Percentiles rank a stretch among this genome's conserved stretches.
Evolutionary conservation across 1,140 invertebrate species (phyloP).

Genomic region (Drosophila orena): DNA sequence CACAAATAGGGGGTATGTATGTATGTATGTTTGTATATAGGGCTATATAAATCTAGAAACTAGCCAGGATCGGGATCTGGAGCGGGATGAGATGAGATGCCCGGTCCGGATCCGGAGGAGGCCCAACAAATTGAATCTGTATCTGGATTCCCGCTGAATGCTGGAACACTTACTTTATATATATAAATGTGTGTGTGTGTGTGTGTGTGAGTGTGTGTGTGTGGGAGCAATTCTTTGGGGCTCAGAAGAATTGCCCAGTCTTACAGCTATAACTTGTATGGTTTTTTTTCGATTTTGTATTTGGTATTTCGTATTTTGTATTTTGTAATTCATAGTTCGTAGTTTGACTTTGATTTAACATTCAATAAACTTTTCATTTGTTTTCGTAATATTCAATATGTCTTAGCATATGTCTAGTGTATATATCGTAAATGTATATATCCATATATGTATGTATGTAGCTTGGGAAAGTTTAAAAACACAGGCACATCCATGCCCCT

Average conservation of each 20-base stretch:
- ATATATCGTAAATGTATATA: conserved; percentile 28
- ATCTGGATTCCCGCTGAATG: no score
- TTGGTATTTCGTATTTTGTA: background rate
- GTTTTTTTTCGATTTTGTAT: conserved; percentile 9
- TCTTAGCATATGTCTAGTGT: conserved; percentile 50
- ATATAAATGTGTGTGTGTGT: conserved; percentile 1
- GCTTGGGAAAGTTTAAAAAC: conserved; percentile 30
- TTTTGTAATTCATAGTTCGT: conserved; percentile 6
- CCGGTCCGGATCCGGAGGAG: background rate
- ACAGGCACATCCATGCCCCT: conserved; percentile 9
- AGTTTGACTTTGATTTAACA: conserved; percentile 35
- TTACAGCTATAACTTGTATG: conserved; percentile 25
- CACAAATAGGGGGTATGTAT: background rate
- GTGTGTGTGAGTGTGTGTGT: conserved; percentile 7
- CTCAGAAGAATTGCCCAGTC: conserved; percentile 36
- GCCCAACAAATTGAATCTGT: background rate
- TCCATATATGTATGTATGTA: conserved; percentile 38
- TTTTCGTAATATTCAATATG: conserved; percentile 45
- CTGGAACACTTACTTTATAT: no score
- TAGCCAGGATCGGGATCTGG: conserved; percentile 2
- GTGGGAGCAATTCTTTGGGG: conserved; percentile 34
- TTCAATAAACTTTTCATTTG: conserved; percentile 48
- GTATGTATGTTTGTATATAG: background rate
- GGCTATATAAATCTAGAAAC: background rate
- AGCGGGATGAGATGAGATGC: no score